A percentile compares a stretch with the other conserved stretches of the same genome.
Conservation (phyloP, 2,113 vertebrate genomes). For the Salminus brasiliensis region DNA sequence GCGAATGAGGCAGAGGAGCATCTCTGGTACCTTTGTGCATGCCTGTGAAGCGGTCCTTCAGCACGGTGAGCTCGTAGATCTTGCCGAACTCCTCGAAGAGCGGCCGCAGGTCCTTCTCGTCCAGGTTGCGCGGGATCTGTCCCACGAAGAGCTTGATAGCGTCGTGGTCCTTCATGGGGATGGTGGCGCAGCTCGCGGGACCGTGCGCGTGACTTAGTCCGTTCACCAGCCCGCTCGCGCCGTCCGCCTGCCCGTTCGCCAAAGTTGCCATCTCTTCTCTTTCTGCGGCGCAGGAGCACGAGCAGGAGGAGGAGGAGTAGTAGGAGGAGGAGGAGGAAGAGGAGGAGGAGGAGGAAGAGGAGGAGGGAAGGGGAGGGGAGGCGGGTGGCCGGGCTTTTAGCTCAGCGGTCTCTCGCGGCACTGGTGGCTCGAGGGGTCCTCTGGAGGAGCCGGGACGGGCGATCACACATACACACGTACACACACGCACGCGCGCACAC, state of each 20-base stretch:
- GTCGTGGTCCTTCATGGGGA: conserved; percentile 99
- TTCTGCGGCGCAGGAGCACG: conserved; percentile 55
- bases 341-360: background rate
- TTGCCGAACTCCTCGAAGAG: conserved; percentile 99
- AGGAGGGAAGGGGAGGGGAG: conserved; percentile 2
- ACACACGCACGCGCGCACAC: no score
- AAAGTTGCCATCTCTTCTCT: conserved; percentile 98
- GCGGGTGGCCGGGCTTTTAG: background rate
- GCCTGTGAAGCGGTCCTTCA: conserved; percentile 99
- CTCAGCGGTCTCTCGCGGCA: conserved; percentile 56
- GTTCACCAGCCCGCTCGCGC: conserved; percentile 97
- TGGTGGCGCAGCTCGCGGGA: conserved; percentile 95
- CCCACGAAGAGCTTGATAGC: conserved; percentile 99
- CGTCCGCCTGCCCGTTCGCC: conserved; percentile 98
- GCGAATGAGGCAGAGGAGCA: no score
- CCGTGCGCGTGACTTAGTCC: conserved; percentile 97
- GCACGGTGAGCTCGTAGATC: conserved; percentile 99
- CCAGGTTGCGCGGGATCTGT: conserved; percentile 99
- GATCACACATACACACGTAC: background rate
- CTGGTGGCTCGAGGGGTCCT: conserved; percentile 52
- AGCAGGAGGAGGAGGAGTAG: background rate
- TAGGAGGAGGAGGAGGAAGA: background rate
- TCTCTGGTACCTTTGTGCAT: conserved; percentile 95
- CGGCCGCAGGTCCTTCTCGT: conserved; percentile 99
- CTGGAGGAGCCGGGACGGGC: background rate